Base-by-base conservation (phyloP, 64 coral and sea anemone genomes). In the Anthopleura sola region DNA sequence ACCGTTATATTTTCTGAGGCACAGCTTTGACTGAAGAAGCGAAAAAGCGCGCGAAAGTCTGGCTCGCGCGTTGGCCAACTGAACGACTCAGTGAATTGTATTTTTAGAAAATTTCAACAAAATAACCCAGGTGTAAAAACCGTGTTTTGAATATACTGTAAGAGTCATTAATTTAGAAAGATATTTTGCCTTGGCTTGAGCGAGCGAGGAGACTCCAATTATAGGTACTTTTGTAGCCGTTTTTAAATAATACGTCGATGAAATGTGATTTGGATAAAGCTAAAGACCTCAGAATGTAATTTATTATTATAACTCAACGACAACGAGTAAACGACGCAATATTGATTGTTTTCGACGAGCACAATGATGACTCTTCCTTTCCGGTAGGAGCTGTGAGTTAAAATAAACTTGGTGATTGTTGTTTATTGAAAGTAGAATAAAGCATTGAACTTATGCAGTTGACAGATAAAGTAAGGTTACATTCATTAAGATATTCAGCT, bases 221-320 rank as follows among this genome's bases (percentile, higher is more conserved):
- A 28, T 71, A 11, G n/a, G 21, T 26, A 12, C 6, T 13, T n/a
- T 31, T 24, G 24, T 26, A 36, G 47, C 76, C 76, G 19, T 48
- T 79, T n/a, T 79, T 0, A 77, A 79, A 24, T 23, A 79, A 48
- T 48, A 79, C 66, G 2, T n/a, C 4, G 34, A 44, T 79, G 36
- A 79, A 44, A 40, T 44, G 34, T 79, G 18, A 79, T 24, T 79
- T 24, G 3, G 17, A 79, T 23, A 29, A 79, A 38, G 66, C 66
- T 33, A 71, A 71, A 28, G 66, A 71, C 66, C 31, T 44, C 34
- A 9, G 47, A 46, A 79, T 44, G 76, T 79, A 79, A 79, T 79
- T 79, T 79, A n/a, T n/a, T 79, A 28, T 34, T 71, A 71, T 14
- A 71, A 71, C 66, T 34, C 76, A 47, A 79, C 14, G 37, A 79